Base-by-base conservation (phyloP, 2,113 vertebrate genomes). In the Mirza zaza region DNA sequence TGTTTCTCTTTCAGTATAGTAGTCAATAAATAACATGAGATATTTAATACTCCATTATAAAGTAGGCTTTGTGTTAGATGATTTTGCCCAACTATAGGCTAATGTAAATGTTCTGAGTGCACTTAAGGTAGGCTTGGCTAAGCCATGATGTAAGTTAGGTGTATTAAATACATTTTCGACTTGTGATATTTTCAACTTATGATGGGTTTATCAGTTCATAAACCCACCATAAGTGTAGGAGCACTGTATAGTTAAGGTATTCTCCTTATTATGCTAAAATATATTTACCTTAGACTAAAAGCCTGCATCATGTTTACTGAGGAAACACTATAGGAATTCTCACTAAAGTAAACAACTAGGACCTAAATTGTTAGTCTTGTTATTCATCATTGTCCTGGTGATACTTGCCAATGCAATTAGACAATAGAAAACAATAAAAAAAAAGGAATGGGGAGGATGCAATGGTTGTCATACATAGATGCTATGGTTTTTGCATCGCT, bases 291-390 rank as follows among this genome's bases (percentile, higher is more conserved):
- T 8, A 29, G 42, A 34, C 27, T 76, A 67, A 95, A 91, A 92
- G 20, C 4, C 52, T 65, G 8, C 20, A 63, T 91, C 18, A 36
- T 48, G 0, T 57, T 93, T 65, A 86, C 34, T 73, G 48, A 15
- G n/a, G 84, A 73, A 91, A 73, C 7, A 42, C 6, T 57, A 83
- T 87, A 90, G 48, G 36, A 92, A 83, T 95, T 94, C 29, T 81
- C 70, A 75, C 9, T 83, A 55, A 68, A 27, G 34, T 36, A 48
- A 93, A 95, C 59, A 90, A 75, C 20, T 75, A 55, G 85, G 6
- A n/a, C 84, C 20, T 76, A 45, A 4, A 39, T 11, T 85, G 15
- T 77, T 86, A 71, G 18, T 82, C 81, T 9, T 42, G 12, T 84
- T 94, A 91, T n/a, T 94, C 18, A n/a, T 77, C 73, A 55, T 45